Evolutionary conservation across 1,140 invertebrate genomes (phyloP).

Genomic region (Plutomurus gul): DNA sequence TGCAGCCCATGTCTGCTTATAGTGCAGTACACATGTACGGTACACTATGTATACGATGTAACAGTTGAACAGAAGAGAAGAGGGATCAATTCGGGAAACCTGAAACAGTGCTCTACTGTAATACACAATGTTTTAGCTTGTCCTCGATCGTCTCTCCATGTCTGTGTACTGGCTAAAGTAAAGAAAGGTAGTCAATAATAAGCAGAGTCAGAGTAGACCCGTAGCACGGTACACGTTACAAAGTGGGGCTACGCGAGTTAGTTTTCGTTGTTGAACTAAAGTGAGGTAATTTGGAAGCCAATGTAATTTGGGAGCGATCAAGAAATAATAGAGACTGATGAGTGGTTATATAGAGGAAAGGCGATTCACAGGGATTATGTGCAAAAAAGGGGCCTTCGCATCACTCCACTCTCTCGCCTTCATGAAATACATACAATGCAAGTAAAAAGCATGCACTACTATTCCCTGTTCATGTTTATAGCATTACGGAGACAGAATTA

Average conservation of each 20-base stretch:
- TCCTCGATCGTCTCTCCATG: too few relatives aligned
- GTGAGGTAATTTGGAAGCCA: constrained; percentile 39
- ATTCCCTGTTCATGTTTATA: too few relatives aligned
- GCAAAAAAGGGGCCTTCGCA: not conserved
- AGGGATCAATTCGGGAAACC: too few relatives aligned
- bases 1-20: too few relatives aligned
- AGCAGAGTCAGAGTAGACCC: too few relatives aligned
- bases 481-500: too few relatives aligned
- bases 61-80: too few relatives aligned
- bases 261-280: not conserved
- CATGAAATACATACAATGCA: too few relatives aligned
- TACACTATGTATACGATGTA: not conserved
- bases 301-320: constrained; percentile 48
- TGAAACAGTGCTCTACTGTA: too few relatives aligned
- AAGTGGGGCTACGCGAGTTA: not conserved
- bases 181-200: not conserved
- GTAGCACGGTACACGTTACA: too few relatives aligned
- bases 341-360: constrained; percentile 33
- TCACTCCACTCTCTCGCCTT: not conserved
- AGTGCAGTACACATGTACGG: not conserved
- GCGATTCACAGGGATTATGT: constrained; percentile 30
- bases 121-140: too few relatives aligned
- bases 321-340: constrained; percentile 49
- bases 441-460: too few relatives aligned
- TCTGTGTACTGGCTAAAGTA: not conserved